Evolutionary conservation across 2,113 vertebrate genomes (phyloP), one percentile per base, ranked within the genome.

Genomic region (Tricholaema leucomelas): DNA sequence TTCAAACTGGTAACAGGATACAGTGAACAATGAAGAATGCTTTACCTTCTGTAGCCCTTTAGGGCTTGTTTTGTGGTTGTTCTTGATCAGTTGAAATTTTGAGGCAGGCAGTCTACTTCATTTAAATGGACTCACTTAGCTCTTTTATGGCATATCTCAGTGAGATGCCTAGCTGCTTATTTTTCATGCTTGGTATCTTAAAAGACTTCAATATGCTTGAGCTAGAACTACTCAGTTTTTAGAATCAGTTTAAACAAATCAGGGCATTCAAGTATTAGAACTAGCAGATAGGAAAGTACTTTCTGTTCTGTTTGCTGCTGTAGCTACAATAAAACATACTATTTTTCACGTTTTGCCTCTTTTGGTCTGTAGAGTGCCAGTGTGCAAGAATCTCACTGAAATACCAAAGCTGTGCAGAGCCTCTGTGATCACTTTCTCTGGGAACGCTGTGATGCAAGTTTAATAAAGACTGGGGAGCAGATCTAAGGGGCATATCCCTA

Each of bases 1-100:
- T 87, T 79, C 50, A 63, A 81, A 36, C 55, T 92, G 58, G 67
- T 85, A 64, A 92, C 95, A 95, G 95, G 96, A 95, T 92, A 86
- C 33, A 10, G 28, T 74, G 75, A 92, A 92, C 94, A 93, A 95
- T 95, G 93, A 88, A 65, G 69, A 71, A 21, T 33, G 9, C 23
- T 80, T 79, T 24, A 44, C 1, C 2, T 44, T 58, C 50, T 38
- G 44, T 64, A 59, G 69, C 56, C 91, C 95, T 96, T 87, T 93
- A 93, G 71, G 92, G 91, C 56, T 94, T 84, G 87, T 66, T 92
- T 91, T 92, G 81, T 23, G 16, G 46, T 89, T 85, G 12, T 25
- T 42, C 16, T 80, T 63, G 52, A 71, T 72, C 64, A 84, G 2
- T 61, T 59, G 76, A 73, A 91, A 48, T 35, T 74, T 48, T 61